phyloP scores from a whole-genome alignment of 2,797 vertebrate species.

The Petrocephalus schoutedeni region DNA sequence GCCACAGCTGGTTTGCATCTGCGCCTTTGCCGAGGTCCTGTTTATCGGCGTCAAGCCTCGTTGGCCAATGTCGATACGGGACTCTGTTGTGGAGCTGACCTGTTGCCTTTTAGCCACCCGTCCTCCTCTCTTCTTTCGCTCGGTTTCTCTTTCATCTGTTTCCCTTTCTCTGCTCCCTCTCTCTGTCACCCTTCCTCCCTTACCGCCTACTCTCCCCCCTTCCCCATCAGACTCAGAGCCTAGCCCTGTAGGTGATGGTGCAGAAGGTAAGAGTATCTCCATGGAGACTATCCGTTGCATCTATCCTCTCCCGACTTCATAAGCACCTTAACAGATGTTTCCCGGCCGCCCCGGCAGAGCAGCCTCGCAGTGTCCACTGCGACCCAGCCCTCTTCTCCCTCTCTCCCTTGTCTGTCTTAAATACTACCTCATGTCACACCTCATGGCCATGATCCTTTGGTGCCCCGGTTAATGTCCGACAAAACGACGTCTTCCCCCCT shows the following conservation, averaged over 20 bases:
- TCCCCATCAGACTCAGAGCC: slow-evolving; percentile 70
- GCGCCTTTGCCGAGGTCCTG: background rate
- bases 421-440: background rate
- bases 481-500: background rate
- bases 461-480: background rate
- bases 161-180: slow-evolving; percentile 19
- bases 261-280: slow-evolving; percentile 76
- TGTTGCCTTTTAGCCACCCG: background rate
- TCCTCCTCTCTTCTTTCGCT: slow-evolving; percentile 17
- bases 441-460: background rate
- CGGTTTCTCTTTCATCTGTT: slow-evolving; percentile 25
- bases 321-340: background rate
- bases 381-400: background rate
- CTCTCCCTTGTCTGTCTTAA: background rate
- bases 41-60: background rate
- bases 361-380: background rate
- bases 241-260: slow-evolving; percentile 54
- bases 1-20: background rate
- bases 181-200: slow-evolving; percentile 26
- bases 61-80: background rate
- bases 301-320: background rate
- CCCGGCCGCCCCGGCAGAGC: background rate
- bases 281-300: slow-evolving; percentile 13
- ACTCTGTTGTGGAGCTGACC: background rate
- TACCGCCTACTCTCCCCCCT: slow-evolving; percentile 41